phyloP scores from a whole-genome alignment of 2,113 vertebrate species.

The Corythoichthys intestinalis region DNA sequence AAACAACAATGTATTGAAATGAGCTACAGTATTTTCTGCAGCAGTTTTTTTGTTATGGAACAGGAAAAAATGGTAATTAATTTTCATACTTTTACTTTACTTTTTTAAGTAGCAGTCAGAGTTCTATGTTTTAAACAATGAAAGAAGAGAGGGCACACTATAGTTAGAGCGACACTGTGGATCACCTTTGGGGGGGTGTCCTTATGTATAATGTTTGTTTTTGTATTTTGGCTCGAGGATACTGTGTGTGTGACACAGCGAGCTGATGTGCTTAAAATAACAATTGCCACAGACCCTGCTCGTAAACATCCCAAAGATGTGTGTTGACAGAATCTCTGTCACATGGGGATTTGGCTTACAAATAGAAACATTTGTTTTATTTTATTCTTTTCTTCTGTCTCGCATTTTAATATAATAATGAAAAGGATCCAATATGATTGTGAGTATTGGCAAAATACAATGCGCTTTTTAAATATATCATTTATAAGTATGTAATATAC shows the following conservation, averaged over 20 bases:
- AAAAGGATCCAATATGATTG: too few relatives aligned
- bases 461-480: too few relatives aligned
- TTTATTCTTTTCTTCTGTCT: neutral
- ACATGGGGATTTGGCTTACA: neutral
- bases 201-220: slow-evolving; percentile 19
- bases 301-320: slow-evolving; percentile 22
- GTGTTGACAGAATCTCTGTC: slow-evolving; percentile 5
- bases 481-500: neutral
- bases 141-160: slow-evolving; percentile 19
- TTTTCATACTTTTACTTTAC: neutral
- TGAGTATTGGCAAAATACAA: too few relatives aligned
- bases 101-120: slow-evolving; percentile 9
- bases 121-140: slow-evolving; percentile 28
- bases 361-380: neutral
- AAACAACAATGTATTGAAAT: neutral
- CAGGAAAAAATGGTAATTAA: neutral
- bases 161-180: slow-evolving; percentile 30
- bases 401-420: neutral
- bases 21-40: neutral
- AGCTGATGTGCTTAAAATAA: slow-evolving; percentile 32
- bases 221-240: slow-evolving; percentile 24
- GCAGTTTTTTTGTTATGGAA: neutral
- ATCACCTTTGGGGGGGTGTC: slow-evolving; percentile 35
- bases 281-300: slow-evolving; percentile 19
- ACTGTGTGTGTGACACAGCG: slow-evolving; percentile 28